Evolutionary conservation across 2,113 vertebrate genomes (phyloP).

Genomic region (Lampris megalopsis): DNA sequence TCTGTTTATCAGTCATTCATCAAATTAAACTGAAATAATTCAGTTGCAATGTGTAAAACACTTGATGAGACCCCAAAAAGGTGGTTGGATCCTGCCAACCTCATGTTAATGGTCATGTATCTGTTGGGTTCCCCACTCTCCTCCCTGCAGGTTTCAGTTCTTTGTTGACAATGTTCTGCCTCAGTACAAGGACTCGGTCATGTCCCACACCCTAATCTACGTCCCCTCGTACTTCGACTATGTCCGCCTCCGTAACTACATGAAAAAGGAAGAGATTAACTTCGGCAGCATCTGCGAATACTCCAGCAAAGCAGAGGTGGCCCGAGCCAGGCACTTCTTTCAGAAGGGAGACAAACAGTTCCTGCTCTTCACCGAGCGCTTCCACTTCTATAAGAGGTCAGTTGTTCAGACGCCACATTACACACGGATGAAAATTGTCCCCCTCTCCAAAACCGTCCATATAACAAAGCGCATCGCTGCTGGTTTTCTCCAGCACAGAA

Average conservation of each 20-base stretch:
- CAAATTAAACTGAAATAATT: background rate
- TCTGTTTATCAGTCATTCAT: too few species aligned
- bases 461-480: too few species aligned
- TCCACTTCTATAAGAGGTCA: constrained; percentile 98
- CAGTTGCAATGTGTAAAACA: too few species aligned
- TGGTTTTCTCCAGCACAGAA: too few species aligned
- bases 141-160: constrained; percentile 88
- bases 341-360: constrained; percentile 91
- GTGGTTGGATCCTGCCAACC: background rate
- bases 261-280: constrained; percentile 92
- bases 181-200: constrained; percentile 94
- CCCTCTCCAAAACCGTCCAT: too few species aligned
- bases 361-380: constrained; percentile 93
- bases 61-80: background rate
- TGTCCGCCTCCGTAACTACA: constrained; percentile 93
- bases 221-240: constrained; percentile 96
- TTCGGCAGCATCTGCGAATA: constrained; percentile 93
- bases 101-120: background rate
- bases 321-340: constrained; percentile 90
- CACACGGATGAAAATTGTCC: too few species aligned
- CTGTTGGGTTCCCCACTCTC: background rate
- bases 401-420: constrained; percentile 5
- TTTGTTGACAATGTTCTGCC: constrained; percentile 92
- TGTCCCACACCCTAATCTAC: constrained; percentile 96
- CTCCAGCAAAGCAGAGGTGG: constrained; percentile 84